Evolutionary conservation across 2,797 vertebrate species (phyloP), one percentile per base, ranked within the genome.

Genomic region (Discoglossus pictus): DNA sequence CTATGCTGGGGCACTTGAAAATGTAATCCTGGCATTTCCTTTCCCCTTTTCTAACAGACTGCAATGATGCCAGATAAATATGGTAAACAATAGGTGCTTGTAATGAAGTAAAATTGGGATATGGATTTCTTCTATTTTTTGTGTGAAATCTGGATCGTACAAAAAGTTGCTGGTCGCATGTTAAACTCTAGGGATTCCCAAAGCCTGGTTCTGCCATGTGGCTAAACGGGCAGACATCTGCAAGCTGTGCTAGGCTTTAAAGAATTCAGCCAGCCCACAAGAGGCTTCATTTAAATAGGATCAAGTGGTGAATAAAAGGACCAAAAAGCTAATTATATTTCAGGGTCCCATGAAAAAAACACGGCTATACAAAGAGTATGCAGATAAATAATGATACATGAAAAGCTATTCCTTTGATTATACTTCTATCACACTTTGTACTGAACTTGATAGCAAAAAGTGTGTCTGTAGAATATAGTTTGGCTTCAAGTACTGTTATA

Each of bases 21-120:
- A 91, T 91, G 83, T 85, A 88, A 87, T 79, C 80, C 86, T 92
- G 91, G 88, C 91, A 94, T 88, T 87, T 84, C 89, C 88, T 90
- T 92, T 91, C 78, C 83, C 88, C 89, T 92, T 90, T 93, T 90
- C 92, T 92, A 91, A 93, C 92, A 89, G 89, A 90, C 91, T 90
- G 87, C 90, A 82, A 86, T 80, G 84, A 89, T 90, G 87, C 87
- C 88, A 89, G 86, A 89, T 90, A 91, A 89, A 89, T 85, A 85
- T 85, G 84, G 87, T 81, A 84, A 84, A 91, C 88, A 90, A 89
- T 89, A 84, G 87, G 75, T 70, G 67, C 78, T 86, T 87, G 84
- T 87, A 89, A 89, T 88, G 86, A 89, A 89, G 84, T 87, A 86
- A 87, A 89, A 88, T 51, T 85, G 79, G 83, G 83, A 82, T 78